Conservation (phyloP, 1,140 invertebrate species). For the Caenorhabditis remanei region DNA sequence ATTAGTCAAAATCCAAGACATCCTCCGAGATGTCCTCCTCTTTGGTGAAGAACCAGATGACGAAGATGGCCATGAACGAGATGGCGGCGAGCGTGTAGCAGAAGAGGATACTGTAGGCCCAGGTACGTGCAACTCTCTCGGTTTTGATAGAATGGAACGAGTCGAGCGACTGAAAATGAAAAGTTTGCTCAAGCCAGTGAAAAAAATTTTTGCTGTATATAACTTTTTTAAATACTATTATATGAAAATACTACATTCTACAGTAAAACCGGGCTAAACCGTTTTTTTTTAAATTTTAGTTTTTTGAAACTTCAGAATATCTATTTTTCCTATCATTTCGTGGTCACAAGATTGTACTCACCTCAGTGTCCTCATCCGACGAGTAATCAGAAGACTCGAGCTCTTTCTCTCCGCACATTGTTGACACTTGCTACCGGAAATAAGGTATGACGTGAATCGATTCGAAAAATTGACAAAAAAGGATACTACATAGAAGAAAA, state of each 20-base stretch:
- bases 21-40: not conserved
- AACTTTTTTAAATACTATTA: too few relatives aligned
- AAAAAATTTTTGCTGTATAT: too few relatives aligned
- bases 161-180: not conserved
- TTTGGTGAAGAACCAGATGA: slow-evolving; percentile 11
- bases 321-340: too few relatives aligned
- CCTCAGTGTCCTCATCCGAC: slow-evolving; percentile 6
- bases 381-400: slow-evolving; percentile 7
- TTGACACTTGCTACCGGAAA: not conserved
- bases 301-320: too few relatives aligned
- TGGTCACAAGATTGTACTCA: too few relatives aligned
- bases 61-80: not conserved
- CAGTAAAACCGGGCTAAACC: too few relatives aligned
- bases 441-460: not conserved
- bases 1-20: too few relatives aligned
- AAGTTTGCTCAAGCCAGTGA: not conserved
- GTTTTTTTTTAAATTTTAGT: too few relatives aligned
- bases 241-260: too few relatives aligned
- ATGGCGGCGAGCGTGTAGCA: not conserved
- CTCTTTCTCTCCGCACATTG: not conserved
- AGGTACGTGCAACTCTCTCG: not conserved
- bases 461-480: not conserved
- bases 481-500: not conserved
- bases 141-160: not conserved
- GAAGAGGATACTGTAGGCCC: not conserved